These are phyloP conservation scores for Phragmatobia fuliginosa DNA, from an alignment of 2,888 invertebrate genomes.

Conservation along the genomic window DNA sequence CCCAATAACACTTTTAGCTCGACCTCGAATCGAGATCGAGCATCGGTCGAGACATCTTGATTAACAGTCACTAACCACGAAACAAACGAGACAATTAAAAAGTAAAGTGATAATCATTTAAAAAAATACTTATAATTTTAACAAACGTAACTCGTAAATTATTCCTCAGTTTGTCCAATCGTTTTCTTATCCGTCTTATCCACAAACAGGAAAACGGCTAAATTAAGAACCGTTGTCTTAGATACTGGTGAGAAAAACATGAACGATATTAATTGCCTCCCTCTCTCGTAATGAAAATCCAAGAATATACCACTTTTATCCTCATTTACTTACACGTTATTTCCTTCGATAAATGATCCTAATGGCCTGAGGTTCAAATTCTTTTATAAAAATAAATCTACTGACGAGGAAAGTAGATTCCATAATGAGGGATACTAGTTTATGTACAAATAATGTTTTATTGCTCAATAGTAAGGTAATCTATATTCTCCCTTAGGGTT, in stretches of 20 bases:
- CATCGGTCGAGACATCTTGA: too few species aligned
- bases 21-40: too few species aligned
- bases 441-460: background rate
- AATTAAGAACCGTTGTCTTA: conserved; percentile 19
- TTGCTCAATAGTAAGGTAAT: background rate
- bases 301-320: conserved; percentile 10
- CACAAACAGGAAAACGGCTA: conserved; percentile 17
- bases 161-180: background rate
- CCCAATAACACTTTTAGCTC: too few species aligned
- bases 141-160: background rate
- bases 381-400: background rate
- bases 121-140: background rate
- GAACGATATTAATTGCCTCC: conserved; percentile 21
- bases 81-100: background rate
- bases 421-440: background rate
- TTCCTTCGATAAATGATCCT: background rate
- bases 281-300: conserved; percentile 15
- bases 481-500: too few species aligned
- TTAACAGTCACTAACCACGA: too few species aligned
- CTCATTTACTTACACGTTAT: conserved; percentile 6
- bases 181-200: background rate
- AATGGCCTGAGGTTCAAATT: background rate
- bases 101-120: background rate
- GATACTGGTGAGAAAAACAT: conserved; percentile 19
- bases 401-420: background rate